A percentile compares a stretch with the other conserved stretches of the same genome.
Evolutionary conservation across 1,140 invertebrate genomes (phyloP).

Genomic region (Drosophila melanica): DNA sequence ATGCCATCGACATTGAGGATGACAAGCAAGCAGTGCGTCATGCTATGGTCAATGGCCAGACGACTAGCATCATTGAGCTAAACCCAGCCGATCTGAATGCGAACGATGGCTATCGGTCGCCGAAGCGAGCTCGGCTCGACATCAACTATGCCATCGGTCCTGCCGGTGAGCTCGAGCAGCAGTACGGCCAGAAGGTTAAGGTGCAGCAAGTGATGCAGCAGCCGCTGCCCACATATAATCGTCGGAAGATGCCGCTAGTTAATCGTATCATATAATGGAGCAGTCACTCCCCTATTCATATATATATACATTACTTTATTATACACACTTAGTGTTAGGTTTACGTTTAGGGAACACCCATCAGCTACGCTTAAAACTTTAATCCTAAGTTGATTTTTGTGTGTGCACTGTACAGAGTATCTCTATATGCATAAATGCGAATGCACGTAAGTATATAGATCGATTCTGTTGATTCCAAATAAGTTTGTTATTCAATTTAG

Average conservation of each 20-base stretch:
- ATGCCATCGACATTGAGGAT: conserved; percentile 85
- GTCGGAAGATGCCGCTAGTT: conserved; percentile 86
- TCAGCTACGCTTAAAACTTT: conserved; percentile 61
- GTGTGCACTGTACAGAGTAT: conserved; percentile 37
- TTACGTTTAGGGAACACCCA: conserved; percentile 28
- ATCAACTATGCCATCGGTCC: conserved; percentile 82
- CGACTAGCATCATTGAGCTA: conserved; percentile 69
- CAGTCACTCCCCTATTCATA: background rate
- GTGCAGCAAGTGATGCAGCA: conserved; percentile 61
- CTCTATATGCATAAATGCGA: background rate
- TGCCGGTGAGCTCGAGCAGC: conserved; percentile 73
- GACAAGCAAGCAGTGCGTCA: conserved; percentile 84
- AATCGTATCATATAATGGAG: conserved; percentile 85
- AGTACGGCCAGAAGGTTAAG: conserved; percentile 74
- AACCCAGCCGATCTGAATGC: conserved; percentile 77
- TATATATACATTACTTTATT: conserved; percentile 17
- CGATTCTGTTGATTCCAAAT: conserved; percentile 39
- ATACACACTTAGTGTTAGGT: conserved; percentile 60
- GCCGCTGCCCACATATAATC: conserved; percentile 78
- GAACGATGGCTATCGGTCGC: conserved; percentile 67
- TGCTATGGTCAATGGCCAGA: conserved; percentile 63
- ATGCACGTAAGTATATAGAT: conserved; percentile 5
- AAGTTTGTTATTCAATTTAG: conserved; percentile 52
- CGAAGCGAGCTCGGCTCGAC: conserved; percentile 74
- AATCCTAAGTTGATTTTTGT: conserved; percentile 47